phyloP scores from a whole-genome alignment of 2,113 vertebrate species.

The Pelodiscus sinensis region DNA sequence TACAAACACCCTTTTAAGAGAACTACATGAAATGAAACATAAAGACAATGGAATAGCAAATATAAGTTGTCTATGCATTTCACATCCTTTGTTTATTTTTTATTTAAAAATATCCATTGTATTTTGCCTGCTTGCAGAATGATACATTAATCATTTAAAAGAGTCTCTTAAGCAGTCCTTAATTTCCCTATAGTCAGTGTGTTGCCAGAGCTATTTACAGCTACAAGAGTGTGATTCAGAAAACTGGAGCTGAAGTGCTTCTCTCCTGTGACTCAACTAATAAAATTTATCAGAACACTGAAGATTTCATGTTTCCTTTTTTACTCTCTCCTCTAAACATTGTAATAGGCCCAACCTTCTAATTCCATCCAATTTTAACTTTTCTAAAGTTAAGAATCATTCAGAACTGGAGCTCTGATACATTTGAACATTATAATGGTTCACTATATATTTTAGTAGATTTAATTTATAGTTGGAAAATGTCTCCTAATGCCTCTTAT shows the following conservation, averaged over 20 bases:
- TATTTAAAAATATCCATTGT: neutral
- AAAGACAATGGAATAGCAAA: neutral
- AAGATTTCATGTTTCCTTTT: neutral
- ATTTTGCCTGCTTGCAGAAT: neutral
- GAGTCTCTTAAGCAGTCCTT: neutral
- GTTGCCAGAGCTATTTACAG: neutral
- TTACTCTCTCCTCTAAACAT: neutral
- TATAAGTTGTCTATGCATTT: neutral
- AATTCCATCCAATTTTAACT: neutral
- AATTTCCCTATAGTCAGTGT: neutral
- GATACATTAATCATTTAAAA: neutral
- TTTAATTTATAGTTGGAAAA: neutral
- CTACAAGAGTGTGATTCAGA: neutral
- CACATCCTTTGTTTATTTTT: neutral
- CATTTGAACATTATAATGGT: neutral
- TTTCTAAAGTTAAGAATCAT: neutral
- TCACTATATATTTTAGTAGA: rapidly evolving
- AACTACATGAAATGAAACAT: neutral
- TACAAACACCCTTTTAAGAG: neutral
- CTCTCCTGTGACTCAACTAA: neutral
- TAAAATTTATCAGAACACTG: neutral
- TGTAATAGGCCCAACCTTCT: neutral
- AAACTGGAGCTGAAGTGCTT: neutral
- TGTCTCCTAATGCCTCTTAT: neutral
- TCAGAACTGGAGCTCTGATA: neutral